Conservation (phyloP, 2,888 invertebrate species). For the Sphecodes monilicornis region DNA sequence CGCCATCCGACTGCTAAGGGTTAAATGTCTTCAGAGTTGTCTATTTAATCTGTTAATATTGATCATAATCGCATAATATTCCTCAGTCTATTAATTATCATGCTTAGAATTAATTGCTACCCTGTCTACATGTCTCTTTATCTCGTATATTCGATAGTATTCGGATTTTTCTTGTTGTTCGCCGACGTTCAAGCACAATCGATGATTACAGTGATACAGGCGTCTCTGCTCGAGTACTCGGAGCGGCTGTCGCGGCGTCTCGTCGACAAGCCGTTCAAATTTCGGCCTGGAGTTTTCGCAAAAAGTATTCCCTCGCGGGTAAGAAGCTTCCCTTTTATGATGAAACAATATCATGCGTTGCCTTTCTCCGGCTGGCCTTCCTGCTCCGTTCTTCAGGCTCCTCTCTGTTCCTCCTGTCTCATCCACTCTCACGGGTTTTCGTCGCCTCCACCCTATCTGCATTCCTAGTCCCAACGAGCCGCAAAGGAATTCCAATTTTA, state of each 20-base stretch:
- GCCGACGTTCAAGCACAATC: not conserved
- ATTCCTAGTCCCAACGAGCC: slow-evolving; percentile 81
- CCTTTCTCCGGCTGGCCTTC: slow-evolving; percentile 59
- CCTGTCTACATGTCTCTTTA: too few relatives aligned
- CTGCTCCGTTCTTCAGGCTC: slow-evolving; percentile 25
- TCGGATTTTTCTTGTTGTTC: not conserved
- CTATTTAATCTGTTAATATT: too few relatives aligned
- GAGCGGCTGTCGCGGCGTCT: not conserved
- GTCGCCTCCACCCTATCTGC: slow-evolving; percentile 78
- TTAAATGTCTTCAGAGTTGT: too few relatives aligned
- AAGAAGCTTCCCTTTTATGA: slow-evolving; percentile 73
- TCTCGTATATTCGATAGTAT: too few relatives aligned
- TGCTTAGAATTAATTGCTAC: too few relatives aligned
- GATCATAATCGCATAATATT: too few relatives aligned
- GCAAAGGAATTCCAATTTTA: slow-evolving; percentile 82
- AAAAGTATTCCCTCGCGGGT: slow-evolving; percentile 64
- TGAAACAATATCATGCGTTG: slow-evolving; percentile 75
- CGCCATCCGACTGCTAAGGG: too few relatives aligned
- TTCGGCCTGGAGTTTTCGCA: slow-evolving; percentile 53
- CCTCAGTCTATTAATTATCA: too few relatives aligned
- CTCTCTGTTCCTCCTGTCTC: slow-evolving; percentile 43
- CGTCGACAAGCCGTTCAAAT: slow-evolving; percentile 43
- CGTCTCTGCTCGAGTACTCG: not conserved
- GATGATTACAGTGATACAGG: not conserved
- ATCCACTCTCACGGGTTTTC: slow-evolving; percentile 72